These are phyloP conservation scores for Drosophila paracracens DNA, from an alignment of 2,888 invertebrate genomes.

Conservation along the genomic window DNA sequence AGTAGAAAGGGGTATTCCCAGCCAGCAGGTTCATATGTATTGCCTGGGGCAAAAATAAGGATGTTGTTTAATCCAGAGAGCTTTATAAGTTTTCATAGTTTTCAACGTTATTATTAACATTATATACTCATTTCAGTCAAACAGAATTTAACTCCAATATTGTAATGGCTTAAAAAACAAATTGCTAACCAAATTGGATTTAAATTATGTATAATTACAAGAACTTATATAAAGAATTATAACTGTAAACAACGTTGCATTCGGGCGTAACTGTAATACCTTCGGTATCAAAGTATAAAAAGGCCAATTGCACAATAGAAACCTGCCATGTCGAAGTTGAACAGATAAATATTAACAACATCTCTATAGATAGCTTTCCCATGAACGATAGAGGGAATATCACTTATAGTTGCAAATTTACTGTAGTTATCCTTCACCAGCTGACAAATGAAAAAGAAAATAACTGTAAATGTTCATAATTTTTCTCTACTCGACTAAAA, in stretches of 20 bases:
- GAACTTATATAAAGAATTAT: background rate
- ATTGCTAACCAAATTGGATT: background rate
- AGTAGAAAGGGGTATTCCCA: background rate
- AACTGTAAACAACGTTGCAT: too few species aligned
- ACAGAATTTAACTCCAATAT: background rate
- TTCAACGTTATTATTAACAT: background rate
- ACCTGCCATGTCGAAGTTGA: too few species aligned
- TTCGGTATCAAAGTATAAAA: too few species aligned
- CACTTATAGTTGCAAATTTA: background rate
- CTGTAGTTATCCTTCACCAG: background rate
- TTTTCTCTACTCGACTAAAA: too few species aligned
- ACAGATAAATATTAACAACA: too few species aligned
- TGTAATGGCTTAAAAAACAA: background rate
- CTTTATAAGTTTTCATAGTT: background rate
- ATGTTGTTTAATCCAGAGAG: background rate
- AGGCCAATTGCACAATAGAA: too few species aligned
- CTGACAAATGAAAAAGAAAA: background rate
- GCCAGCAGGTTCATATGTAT: too few species aligned
- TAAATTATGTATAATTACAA: background rate
- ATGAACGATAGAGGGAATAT: background rate
- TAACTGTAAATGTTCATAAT: background rate
- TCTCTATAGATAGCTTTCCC: background rate
- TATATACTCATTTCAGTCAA: background rate
- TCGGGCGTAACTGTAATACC: too few species aligned
- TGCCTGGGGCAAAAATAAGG: background rate